Conservation (phyloP, 2,113 vertebrate genomes). For the Loxodonta africana region DNA sequence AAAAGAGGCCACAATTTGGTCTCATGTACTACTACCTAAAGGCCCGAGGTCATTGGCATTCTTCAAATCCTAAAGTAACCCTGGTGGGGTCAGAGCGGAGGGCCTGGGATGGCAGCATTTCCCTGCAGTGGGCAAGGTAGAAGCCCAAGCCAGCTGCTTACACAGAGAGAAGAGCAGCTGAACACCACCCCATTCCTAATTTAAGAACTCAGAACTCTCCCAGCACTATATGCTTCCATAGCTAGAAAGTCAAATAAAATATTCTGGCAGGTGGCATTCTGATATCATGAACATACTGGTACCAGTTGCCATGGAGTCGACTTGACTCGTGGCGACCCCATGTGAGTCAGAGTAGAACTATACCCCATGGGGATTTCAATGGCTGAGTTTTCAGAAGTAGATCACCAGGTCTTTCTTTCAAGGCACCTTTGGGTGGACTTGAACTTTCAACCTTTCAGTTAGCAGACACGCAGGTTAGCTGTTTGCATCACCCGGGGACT, state of each 20-base stretch:
- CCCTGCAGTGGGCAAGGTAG: not conserved
- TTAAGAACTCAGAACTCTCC: not conserved
- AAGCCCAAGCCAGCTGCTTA: not conserved
- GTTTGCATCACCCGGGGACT: not conserved
- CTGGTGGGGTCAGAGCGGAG: not conserved
- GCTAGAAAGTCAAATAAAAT: not conserved
- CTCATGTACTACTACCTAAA: not conserved
- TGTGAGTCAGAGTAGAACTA: not conserved
- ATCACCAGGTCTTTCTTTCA: not conserved
- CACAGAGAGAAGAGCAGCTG: not conserved
- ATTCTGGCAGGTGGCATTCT: not conserved
- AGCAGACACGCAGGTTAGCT: not conserved
- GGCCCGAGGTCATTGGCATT: not conserved
- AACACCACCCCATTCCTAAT: not conserved
- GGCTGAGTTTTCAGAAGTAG: not conserved
- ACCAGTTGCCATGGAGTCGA: not conserved
- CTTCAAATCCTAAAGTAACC: not conserved
- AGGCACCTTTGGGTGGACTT: not conserved
- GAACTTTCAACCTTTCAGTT: not conserved
- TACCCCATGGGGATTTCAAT: too few species aligned
- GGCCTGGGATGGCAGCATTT: not conserved
- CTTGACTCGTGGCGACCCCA: not conserved
- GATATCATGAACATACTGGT: not conserved
- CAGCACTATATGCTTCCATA: not conserved
- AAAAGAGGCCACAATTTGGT: not conserved